Evolutionary conservation across 1,140 invertebrate genomes (phyloP).

Genomic region (Drosophila lacertosa): DNA sequence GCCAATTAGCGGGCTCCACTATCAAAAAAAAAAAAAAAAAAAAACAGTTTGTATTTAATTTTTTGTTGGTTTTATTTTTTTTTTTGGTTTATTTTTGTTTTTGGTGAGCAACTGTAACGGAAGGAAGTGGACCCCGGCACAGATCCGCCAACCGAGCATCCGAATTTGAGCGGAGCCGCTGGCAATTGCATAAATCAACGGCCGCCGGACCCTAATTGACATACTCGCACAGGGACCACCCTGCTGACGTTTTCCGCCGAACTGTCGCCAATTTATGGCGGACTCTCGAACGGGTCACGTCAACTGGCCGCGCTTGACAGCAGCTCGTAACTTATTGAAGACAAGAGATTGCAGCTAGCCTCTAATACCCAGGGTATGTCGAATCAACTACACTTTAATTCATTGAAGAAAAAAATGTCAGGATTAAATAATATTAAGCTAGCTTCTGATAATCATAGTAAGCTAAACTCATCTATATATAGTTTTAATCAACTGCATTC

Average conservation of each 20-base stretch:
- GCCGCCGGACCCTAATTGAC: constrained; percentile 66
- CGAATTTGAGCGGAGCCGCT: constrained; percentile 26
- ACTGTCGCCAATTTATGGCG: constrained; percentile 74
- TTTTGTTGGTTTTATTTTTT: background rate
- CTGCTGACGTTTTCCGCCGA: constrained; percentile 68
- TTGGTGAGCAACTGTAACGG: constrained; percentile 73
- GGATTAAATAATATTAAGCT: too few species aligned
- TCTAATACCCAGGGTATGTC: too few species aligned
- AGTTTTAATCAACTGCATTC: too few species aligned
- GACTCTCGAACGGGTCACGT: constrained; percentile 65
- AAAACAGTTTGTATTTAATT: constrained; percentile 2
- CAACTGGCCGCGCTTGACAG: constrained; percentile 68
- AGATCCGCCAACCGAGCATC: constrained; percentile 34
- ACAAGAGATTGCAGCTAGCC: too few species aligned
- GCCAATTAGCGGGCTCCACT: constrained; percentile 70
- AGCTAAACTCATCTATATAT: too few species aligned
- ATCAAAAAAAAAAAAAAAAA: constrained; percentile 38
- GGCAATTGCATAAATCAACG: constrained; percentile 75
- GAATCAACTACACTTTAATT: too few species aligned
- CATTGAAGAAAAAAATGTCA: too few species aligned
- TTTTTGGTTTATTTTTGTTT: constrained; percentile 9
- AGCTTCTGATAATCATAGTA: too few species aligned
- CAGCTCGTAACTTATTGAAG: constrained; percentile 66
- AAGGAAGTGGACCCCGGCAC: constrained; percentile 61
- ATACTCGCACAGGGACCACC: constrained; percentile 71